These are phyloP conservation scores for Drosophila ogumai DNA, from an alignment of 1,140 invertebrate genomes.

Conservation along the genomic window DNA sequence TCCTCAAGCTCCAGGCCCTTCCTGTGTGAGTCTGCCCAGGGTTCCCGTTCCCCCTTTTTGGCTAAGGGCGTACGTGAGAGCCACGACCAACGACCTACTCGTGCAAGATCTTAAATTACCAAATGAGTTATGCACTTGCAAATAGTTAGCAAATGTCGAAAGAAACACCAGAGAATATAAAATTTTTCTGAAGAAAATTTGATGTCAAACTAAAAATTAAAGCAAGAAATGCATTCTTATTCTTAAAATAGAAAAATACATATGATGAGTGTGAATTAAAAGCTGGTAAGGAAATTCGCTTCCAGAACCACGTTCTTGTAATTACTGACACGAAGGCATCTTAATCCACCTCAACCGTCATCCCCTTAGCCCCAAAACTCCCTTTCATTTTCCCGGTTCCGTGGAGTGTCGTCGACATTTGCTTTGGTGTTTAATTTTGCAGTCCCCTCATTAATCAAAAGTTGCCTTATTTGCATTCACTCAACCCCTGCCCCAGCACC, in stretches of 20 bases:
- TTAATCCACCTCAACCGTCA: constrained; percentile 2
- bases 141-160: constrained; percentile 51
- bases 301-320: neutral
- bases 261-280: too few species aligned
- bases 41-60: constrained; percentile 11
- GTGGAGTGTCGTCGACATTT: constrained; percentile 20
- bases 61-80: constrained; percentile 28
- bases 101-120: constrained; percentile 65
- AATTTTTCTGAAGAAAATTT: neutral
- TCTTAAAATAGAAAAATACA: neutral
- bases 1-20: constrained; percentile 15
- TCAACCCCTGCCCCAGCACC: neutral
- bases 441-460: constrained; percentile 63
- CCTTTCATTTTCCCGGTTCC: neutral
- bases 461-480: constrained; percentile 58
- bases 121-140: constrained; percentile 63
- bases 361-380: neutral
- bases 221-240: neutral
- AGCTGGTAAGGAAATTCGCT: rapidly evolving
- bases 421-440: constrained; percentile 59
- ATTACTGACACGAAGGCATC: constrained; percentile 2
- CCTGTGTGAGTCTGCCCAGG: constrained; percentile 20
- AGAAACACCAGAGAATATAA: neutral
- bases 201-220: neutral
- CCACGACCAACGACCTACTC: constrained; percentile 31